phyloP scores from a whole-genome alignment of 2,113 vertebrate genomes.

The Fregata magnificens region DNA sequence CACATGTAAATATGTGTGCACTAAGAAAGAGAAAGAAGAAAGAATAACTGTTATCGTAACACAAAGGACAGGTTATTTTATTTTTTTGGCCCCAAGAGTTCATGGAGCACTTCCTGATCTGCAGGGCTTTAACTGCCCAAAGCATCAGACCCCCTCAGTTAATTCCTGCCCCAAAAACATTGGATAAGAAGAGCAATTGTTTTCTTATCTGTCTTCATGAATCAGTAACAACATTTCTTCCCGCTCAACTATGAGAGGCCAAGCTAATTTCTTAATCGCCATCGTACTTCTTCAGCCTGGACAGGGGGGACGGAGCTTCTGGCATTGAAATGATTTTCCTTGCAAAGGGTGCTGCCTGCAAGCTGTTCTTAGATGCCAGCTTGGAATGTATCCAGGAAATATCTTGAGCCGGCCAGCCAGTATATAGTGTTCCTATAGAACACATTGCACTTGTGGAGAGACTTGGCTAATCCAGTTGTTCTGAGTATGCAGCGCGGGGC shows the following conservation, averaged over 20 bases:
- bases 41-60: neutral
- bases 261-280: neutral
- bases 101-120: neutral
- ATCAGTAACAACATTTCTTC: neutral
- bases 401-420: neutral
- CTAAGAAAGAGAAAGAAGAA: neutral
- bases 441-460: neutral
- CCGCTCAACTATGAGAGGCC: neutral
- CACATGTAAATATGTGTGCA: neutral
- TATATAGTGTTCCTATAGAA: rapidly evolving
- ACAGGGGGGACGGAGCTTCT: neutral
- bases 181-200: neutral
- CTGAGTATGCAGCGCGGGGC: neutral
- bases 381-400: neutral
- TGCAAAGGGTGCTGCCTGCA: neutral
- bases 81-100: neutral
- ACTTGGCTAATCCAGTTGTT: neutral
- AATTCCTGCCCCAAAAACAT: neutral
- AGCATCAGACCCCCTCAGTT: neutral
- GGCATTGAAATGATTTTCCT: neutral
- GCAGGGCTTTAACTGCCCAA: neutral
- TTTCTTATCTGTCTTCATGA: neutral
- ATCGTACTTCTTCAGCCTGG: neutral
- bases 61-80: neutral
- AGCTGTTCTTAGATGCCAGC: neutral